Conservation (phyloP, 2,888 invertebrate genomes). For the Didymodactylos carnosus region DNA sequence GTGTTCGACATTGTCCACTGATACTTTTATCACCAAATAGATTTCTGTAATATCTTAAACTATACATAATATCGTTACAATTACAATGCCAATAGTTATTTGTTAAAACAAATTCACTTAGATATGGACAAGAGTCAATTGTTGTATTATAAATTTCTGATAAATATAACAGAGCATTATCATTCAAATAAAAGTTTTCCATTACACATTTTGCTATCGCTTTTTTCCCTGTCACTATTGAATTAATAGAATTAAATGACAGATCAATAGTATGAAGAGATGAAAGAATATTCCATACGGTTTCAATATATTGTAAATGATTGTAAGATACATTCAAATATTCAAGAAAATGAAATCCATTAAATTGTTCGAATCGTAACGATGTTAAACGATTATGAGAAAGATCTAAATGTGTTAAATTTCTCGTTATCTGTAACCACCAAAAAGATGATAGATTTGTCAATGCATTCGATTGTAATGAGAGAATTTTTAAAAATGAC, state of each 20-base stretch:
- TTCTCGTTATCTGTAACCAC: background rate
- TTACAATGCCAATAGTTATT: background rate
- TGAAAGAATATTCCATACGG: background rate
- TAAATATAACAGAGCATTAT: background rate
- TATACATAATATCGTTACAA: background rate
- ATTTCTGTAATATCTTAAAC: background rate
- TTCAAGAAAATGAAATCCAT: background rate
- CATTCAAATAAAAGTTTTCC: background rate
- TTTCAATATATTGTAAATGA: background rate
- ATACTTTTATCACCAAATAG: background rate
- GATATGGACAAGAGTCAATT: background rate
- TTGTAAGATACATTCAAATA: background rate
- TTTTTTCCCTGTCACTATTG: background rate
- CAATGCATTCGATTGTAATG: background rate
- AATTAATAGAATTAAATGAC: background rate
- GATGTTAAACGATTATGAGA: background rate
- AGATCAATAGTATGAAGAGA: background rate
- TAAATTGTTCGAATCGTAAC: background rate
- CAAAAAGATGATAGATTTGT: background rate
- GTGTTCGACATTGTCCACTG: background rate
- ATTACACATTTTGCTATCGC: background rate
- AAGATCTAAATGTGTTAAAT: background rate
- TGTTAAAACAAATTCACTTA: background rate
- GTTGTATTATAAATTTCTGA: background rate
- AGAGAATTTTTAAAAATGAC: background rate